Base-by-base conservation (phyloP, 2,888 invertebrate genomes). In the Aporophyla nigra region DNA sequence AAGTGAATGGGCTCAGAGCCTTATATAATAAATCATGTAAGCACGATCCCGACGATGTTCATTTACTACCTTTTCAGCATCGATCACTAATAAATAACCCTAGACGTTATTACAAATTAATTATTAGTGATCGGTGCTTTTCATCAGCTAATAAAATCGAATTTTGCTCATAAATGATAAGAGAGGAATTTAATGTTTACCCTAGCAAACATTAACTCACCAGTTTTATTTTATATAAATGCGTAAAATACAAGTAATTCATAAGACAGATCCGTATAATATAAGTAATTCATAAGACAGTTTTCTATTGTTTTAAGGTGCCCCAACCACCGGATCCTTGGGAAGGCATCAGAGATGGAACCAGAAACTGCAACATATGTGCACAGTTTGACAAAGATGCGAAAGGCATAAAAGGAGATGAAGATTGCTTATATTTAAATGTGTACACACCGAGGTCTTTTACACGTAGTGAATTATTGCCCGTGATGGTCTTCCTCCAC, bases 341-440 rank as follows among this genome's bases (percentile, higher is more conserved):
- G 98, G 92, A 96, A 21, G 97, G 97, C 4, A 94, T 97, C 16
- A 96, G 97, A 90, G 97, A 98, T 92, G 98, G 98, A 0, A 97
- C 97, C 0, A 95, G 97, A 59, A 97, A 97, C 84, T 97, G 97
- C 71, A 97, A 97, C 63, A 93, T 93, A 40, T 98, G 98, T 90
- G 97, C 97, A 0, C 98, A 98, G 91, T 95, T 96, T 78, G 97
- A 97, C 86, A 95, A 94, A 91, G 93, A 97, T 88, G 93, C 97
- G 88, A 94, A 96, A n/a, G 93, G 81, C 16, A 86, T 97, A 33
- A 93, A 97, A 63, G 97, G 97, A 33, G 94, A 95, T 83, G 97
- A 97, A 89, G 97, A 97, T 89, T 98, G 98, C 82, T 94, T 98
- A 10, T 98, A 97, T 86, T 91, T 98, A 40, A 98, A 98, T 90